Percentiles rank a stretch among this genome's conserved stretches.
These are phyloP conservation scores for Pitangus sulphuratus DNA, from an alignment of 2,797 vertebrate species.

Conservation along the genomic window DNA sequence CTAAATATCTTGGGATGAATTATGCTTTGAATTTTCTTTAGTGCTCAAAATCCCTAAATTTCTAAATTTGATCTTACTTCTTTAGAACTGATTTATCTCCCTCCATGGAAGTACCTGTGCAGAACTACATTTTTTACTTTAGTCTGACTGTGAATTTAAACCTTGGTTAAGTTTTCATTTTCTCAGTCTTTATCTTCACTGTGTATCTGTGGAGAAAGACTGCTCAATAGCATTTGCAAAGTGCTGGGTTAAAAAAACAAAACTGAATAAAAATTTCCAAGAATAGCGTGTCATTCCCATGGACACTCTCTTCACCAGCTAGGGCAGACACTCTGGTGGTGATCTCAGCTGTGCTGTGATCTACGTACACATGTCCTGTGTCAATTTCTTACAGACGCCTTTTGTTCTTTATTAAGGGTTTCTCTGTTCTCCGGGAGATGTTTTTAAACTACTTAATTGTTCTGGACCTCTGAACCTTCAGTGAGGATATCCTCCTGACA, in stretches of 20 bases:
- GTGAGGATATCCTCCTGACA: background rate
- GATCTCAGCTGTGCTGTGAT: background rate
- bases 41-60: background rate
- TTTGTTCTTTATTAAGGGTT: background rate
- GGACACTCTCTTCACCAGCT: background rate
- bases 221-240: background rate
- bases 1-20: background rate
- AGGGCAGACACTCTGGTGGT: background rate
- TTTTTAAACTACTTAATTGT: background rate
- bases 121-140: background rate
- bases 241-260: background rate
- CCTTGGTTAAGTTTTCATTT: background rate
- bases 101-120: background rate
- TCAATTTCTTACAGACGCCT: background rate
- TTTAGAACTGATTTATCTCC: background rate
- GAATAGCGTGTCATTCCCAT: background rate
- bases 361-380: fast-evolving
- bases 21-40: background rate
- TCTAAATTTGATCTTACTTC: background rate
- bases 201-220: background rate
- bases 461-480: background rate
- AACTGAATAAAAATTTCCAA: background rate
- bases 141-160: background rate
- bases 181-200: background rate
- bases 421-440: background rate